Evolutionary conservation across 2,888 invertebrate genomes (phyloP).

Genomic region (Hedya salicella): DNA sequence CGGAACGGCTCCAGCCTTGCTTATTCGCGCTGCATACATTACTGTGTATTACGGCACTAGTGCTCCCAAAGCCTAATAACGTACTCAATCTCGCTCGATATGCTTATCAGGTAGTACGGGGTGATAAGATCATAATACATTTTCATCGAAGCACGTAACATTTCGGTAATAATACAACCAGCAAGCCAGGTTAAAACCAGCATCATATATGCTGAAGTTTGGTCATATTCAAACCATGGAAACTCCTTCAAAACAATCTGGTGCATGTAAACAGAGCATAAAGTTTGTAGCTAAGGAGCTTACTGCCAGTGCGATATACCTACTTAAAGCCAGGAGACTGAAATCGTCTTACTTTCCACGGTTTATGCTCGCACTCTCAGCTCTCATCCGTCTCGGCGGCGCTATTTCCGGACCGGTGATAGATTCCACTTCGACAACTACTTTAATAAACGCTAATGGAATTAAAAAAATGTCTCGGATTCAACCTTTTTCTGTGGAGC

Average conservation of each 20-base stretch:
- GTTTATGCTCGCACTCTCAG: too few species aligned
- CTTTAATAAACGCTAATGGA: constrained; percentile 37
- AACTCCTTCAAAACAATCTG: not conserved
- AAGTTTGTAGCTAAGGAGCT: not conserved
- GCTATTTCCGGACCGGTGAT: constrained; percentile 24
- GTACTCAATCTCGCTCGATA: too few species aligned
- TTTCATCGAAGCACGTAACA: too few species aligned
- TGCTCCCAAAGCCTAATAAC: too few species aligned
- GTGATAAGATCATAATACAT: too few species aligned
- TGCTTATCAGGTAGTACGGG: too few species aligned
- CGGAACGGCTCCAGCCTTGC: not conserved
- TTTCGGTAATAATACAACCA: too few species aligned
- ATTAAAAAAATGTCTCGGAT: constrained; percentile 17
- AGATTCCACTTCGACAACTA: constrained; percentile 31
- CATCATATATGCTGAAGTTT: not conserved
- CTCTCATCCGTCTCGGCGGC: not conserved
- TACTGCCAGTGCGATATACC: too few species aligned
- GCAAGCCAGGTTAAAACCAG: too few species aligned
- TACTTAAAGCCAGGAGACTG: not conserved
- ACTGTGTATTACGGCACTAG: too few species aligned
- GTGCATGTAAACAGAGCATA: not conserved
- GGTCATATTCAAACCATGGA: not conserved
- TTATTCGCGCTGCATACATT: not conserved
- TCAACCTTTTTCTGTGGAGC: constrained; percentile 9
- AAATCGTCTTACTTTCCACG: constrained; percentile 8